Evolutionary conservation across 2,113 vertebrate genomes (phyloP).

Genomic region (Pipra filicauda): DNA sequence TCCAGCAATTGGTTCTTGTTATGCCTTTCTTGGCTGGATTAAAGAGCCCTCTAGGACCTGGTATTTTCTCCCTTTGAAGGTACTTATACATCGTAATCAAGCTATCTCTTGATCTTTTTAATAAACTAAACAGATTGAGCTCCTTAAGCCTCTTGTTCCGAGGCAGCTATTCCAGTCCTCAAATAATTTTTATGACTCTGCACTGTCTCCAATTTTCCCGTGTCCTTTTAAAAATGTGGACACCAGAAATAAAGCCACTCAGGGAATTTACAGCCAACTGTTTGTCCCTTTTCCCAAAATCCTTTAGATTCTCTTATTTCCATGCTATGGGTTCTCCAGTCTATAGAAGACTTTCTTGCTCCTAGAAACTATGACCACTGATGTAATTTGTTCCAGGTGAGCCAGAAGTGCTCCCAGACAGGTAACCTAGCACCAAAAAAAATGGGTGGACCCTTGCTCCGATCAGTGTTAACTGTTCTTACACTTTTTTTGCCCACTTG

Average conservation of each 20-base stretch:
- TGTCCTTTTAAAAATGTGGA: not conserved
- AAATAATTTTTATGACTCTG: conserved; percentile 51
- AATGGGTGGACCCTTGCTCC: not conserved
- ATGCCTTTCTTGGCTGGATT: conserved; percentile 62
- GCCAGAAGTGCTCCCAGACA: not conserved
- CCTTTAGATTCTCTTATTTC: not conserved
- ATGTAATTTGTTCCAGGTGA: not conserved
- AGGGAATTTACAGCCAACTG: not conserved
- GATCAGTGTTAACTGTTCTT: not conserved
- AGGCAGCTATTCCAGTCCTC: conserved; percentile 42
- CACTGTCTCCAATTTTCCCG: not conserved
- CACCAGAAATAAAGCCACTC: not conserved
- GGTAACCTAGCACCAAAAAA: not conserved
- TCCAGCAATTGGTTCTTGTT: conserved; percentile 69
- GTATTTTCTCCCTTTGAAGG: conserved; percentile 70
- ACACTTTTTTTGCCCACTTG: not conserved
- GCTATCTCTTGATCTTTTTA: conserved; percentile 69
- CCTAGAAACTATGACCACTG: not conserved
- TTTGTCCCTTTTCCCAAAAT: not conserved
- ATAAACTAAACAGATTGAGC: conserved; percentile 67
- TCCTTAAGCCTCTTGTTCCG: conserved; percentile 35
- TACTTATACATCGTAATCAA: conserved; percentile 66
- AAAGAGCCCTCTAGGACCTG: conserved; percentile 70
- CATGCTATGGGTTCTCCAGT: not conserved
- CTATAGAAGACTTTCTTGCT: not conserved